These are phyloP conservation scores for Cephalopholis sonnerati DNA, from an alignment of 2,113 vertebrate species.

Conservation along the genomic window DNA sequence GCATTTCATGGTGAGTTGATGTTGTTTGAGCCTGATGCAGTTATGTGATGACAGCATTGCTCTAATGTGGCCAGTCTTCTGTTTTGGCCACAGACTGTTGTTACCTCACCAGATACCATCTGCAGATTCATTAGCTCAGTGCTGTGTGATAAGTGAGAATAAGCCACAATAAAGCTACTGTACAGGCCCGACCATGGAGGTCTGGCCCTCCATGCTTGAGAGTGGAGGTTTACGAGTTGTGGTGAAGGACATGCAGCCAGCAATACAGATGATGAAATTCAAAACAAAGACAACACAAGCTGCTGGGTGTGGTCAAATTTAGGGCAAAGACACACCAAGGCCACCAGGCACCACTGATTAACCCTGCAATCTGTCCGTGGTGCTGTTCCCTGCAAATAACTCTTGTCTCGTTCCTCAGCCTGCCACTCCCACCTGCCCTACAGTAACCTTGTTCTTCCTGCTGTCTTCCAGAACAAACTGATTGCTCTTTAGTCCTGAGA, in stretches of 20 bases:
- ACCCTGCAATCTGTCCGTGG: background rate
- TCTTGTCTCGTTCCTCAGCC: background rate
- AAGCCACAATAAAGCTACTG: background rate
- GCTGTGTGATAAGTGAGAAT: background rate
- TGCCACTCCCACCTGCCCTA: background rate
- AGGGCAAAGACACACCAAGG: background rate
- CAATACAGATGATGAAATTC: background rate
- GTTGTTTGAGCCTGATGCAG: constrained; percentile 21
- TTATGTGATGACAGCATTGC: background rate
- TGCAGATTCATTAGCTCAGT: background rate
- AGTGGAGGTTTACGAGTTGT: background rate
- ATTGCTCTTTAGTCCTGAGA: background rate
- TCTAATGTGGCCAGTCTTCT: background rate
- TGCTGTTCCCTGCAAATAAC: background rate
- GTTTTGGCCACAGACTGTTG: background rate
- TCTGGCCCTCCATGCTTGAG: background rate
- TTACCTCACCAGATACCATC: constrained; percentile 4
- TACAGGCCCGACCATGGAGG: background rate
- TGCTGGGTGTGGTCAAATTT: background rate
- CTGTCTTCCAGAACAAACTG: background rate
- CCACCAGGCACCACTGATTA: background rate
- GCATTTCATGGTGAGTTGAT: constrained; percentile 29
- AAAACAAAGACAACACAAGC: background rate
- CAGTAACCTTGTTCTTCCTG: background rate
- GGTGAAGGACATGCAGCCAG: background rate